phyloP scores from a whole-genome alignment of 2,113 vertebrate genomes.

The Etheostoma spectabile region DNA sequence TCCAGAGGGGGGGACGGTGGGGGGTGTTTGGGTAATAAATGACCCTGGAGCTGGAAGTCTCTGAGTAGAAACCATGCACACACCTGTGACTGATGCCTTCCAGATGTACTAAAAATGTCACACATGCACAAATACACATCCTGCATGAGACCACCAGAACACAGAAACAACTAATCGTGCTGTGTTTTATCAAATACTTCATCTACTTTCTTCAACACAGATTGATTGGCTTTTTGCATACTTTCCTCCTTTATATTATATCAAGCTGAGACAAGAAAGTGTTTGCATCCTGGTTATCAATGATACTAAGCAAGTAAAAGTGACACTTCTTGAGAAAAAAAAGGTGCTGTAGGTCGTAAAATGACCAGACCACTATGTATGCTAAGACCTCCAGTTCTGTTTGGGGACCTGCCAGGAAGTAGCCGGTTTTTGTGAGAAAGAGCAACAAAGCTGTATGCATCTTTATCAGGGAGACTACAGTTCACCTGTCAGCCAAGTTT shows the following conservation, averaged over 20 bases:
- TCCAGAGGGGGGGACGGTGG: not conserved
- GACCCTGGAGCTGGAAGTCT: constrained; percentile 53
- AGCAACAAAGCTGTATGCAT: constrained; percentile 24
- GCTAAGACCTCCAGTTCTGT: not conserved
- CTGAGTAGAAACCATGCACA: constrained; percentile 58
- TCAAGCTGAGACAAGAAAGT: fast-evolving
- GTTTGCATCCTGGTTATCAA: not conserved
- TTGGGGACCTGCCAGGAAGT: constrained; percentile 17
- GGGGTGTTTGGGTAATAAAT: constrained; percentile 69
- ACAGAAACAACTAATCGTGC: not conserved
- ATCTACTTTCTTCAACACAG: not conserved
- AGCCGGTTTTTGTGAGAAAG: not conserved
- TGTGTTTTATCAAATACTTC: not conserved
- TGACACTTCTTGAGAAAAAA: not conserved
- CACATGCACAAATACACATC: constrained; percentile 1
- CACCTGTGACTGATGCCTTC: constrained; percentile 71
- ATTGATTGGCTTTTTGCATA: not conserved
- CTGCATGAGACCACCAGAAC: not conserved
- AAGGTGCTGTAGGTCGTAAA: not conserved
- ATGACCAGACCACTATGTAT: not conserved
- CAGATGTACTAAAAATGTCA: constrained; percentile 49
- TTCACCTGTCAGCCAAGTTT: constrained; percentile 14
- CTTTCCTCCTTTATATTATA: no score
- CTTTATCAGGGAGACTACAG: constrained; percentile 32
- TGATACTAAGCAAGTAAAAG: not conserved